Conservation (phyloP, 2,797 vertebrate genomes). For the Florisuga fusca region DNA sequence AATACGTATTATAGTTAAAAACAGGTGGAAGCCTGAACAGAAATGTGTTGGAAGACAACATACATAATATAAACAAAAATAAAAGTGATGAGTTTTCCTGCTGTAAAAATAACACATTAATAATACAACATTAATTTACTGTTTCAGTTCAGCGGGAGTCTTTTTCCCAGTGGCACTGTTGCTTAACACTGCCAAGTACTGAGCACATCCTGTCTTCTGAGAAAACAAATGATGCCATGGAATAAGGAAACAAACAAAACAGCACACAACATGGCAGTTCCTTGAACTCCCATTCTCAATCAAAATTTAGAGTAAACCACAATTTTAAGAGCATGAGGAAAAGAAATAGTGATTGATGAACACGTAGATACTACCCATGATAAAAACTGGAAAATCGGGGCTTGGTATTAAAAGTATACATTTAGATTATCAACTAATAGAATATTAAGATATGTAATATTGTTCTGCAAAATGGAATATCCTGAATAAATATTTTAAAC, state of each 20-base stretch:
- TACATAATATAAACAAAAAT: not conserved
- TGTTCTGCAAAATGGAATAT: not conserved
- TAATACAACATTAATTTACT: not conserved
- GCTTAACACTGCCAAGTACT: not conserved
- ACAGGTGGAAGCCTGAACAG: not conserved
- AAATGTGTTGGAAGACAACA: not conserved
- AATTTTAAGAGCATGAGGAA: not conserved
- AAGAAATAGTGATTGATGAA: not conserved
- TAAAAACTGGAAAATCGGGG: not conserved
- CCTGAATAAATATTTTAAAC: not conserved
- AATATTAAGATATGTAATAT: not conserved
- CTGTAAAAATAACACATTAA: not conserved
- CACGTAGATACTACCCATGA: not conserved
- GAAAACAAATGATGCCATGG: not conserved
- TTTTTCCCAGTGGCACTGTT: not conserved
- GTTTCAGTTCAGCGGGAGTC: not conserved
- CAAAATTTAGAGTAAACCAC: not conserved
- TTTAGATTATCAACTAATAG: not conserved
- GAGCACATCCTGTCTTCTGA: not conserved
- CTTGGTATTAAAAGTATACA: not conserved
- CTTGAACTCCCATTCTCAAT: not conserved
- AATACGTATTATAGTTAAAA: not conserved
- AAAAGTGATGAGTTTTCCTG: not conserved
- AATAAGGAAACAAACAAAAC: not conserved
- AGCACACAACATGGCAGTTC: not conserved